Evolutionary conservation across 1,140 invertebrate genomes (phyloP), one percentile per base, ranked within the genome.

Genomic region (Microplitis mediator): DNA sequence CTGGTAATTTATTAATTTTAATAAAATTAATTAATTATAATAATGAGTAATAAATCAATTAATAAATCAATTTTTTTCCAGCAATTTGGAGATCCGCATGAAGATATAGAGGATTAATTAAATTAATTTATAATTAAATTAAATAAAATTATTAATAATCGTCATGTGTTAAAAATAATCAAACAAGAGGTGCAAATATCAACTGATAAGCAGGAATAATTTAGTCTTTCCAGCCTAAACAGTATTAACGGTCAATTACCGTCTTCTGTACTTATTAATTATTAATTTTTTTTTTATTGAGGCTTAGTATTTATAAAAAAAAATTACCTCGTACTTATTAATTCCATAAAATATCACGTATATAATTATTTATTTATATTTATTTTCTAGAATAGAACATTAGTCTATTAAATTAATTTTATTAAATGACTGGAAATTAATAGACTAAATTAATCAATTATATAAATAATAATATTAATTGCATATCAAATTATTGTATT

Each of bases 161-260:
- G 16, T 51, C 6, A 52, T n/a, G 52, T 16, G 16, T 14, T 13
- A 23, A 23, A 67, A 35, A 54, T 58, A 34, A 68, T 54, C 45
- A 4, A 14, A 35, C 31, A 61, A 23, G 32, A 61, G 11, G 23
- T 36, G 31, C 50, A 56, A 84, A 60, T 0, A 86, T 80, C 5
- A 86, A 70, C 82, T 85, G 64, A 11, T 77, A 72, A 32, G 32
- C 67, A 68, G 11, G 34, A 36, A 68, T 13, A 34, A 63, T 54
- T 50, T 58, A 39, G 32, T 74, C 34, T 54, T 54, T 35, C 50
- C 32, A 34, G 31, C 50, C 65, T 52, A 34, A 68, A 32, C 65
- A 68, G 65, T 68, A 68, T 68, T 68, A 68, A 52, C 65, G 52
- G n/a, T 66, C 45, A 35, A 36, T 34, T 45, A 45, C 54, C 65